Evolutionary conservation across 2,888 invertebrate species (phyloP).

Genomic region (Aspidapion aeneum): DNA sequence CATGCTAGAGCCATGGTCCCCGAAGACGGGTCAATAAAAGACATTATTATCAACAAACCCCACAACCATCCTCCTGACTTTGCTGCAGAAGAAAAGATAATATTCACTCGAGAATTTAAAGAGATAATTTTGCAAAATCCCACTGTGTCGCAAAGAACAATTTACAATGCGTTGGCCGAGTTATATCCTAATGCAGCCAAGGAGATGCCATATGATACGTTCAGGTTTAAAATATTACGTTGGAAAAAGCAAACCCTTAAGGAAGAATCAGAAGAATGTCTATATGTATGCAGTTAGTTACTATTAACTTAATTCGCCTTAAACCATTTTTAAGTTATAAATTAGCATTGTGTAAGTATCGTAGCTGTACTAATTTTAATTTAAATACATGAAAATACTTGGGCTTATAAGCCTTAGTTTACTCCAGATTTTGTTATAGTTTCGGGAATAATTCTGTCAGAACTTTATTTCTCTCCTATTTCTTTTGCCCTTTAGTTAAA

Average conservation of each 20-base stretch:
- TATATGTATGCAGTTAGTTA: too few relatives aligned
- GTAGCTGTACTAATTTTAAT: too few relatives aligned
- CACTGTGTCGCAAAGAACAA: conserved; percentile 34
- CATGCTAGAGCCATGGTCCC: conserved; percentile 45
- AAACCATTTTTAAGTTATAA: too few relatives aligned
- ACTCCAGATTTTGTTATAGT: too few relatives aligned
- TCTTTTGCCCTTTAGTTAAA: too few relatives aligned
- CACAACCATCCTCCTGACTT: conserved; percentile 46
- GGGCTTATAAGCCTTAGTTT: too few relatives aligned
- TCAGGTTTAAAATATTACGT: conserved; percentile 42
- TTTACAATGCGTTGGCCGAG: conserved; percentile 40
- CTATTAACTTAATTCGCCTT: too few relatives aligned
- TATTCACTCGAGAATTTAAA: conserved; percentile 43
- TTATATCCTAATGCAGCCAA: conserved; percentile 45
- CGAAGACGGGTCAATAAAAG: conserved; percentile 41
- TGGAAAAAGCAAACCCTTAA: conserved; percentile 35
- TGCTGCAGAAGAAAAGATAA: conserved; percentile 44
- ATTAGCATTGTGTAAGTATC: too few relatives aligned
- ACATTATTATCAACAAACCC: conserved; percentile 43
- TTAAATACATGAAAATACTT: too few relatives aligned
- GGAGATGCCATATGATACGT: conserved; percentile 40
- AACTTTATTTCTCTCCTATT: too few relatives aligned
- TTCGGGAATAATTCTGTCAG: too few relatives aligned
- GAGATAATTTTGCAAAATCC: conserved; percentile 41
- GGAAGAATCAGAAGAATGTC: not conserved